Evolutionary conservation across 2,797 vertebrate genomes (phyloP).

Genomic region (Picus viridis): DNA sequence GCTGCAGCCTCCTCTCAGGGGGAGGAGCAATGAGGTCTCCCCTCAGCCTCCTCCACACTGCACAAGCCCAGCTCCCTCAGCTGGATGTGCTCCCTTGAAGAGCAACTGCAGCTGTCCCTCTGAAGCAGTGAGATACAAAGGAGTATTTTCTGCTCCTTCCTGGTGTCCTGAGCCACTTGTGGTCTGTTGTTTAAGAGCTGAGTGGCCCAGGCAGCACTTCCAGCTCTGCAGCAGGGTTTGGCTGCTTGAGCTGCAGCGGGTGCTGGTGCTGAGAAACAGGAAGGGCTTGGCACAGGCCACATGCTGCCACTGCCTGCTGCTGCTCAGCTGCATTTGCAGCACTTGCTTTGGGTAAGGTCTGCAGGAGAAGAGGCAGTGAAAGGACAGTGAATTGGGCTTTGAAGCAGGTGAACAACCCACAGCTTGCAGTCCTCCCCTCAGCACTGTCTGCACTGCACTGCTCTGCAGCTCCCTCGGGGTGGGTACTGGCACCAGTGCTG

Average conservation of each 20-base stretch:
- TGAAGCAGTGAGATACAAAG: not conserved
- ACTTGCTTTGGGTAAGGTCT: not conserved
- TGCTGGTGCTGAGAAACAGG: not conserved
- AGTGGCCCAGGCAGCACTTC: not conserved
- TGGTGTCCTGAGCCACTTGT: not conserved
- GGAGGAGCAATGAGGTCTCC: too few relatives aligned
- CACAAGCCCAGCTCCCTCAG: too few relatives aligned
- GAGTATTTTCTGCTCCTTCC: not conserved
- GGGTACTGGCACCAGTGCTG: too few relatives aligned
- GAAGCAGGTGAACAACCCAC: not conserved
- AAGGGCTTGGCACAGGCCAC: slow-evolving; percentile 13
- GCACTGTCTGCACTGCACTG: not conserved
- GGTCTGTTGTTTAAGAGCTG: not conserved
- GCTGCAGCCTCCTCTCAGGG: too few relatives aligned
- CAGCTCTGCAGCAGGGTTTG: not conserved
- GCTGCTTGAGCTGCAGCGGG: not conserved
- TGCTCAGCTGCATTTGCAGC: not conserved
- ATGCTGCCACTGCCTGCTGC: not conserved
- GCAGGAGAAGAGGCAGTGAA: not conserved
- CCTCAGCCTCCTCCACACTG: too few relatives aligned
- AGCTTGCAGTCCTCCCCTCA: not conserved
- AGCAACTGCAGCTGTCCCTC: not conserved
- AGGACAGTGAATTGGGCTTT: not conserved
- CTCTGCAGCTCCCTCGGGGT: too few relatives aligned
- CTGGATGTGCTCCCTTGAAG: not conserved